Evolutionary conservation across 2,797 vertebrate species (phyloP).

Genomic region (Chrosomus eos): DNA sequence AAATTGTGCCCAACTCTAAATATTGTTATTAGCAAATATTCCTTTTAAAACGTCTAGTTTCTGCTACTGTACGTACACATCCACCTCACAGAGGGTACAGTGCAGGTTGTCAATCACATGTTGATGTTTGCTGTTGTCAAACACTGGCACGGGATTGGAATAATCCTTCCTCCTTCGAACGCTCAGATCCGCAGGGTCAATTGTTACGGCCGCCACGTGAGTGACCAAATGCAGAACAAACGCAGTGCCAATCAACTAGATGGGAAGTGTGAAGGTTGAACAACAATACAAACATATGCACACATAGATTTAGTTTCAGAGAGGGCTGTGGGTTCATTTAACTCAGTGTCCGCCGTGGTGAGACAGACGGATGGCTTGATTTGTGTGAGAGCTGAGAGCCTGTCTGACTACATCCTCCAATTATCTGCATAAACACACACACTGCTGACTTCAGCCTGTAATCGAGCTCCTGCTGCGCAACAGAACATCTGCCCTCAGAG

Average conservation of each 20-base stretch:
- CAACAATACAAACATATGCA: constrained; percentile 34
- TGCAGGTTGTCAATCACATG: constrained; percentile 80
- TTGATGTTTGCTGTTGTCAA: constrained; percentile 73
- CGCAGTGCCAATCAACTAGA: constrained; percentile 66
- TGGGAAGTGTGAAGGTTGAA: constrained; percentile 64
- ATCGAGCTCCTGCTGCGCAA: not conserved
- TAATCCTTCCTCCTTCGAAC: constrained; percentile 75
- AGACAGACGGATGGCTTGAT: not conserved
- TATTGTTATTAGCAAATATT: not conserved
- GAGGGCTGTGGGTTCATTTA: too few relatives aligned
- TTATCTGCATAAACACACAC: constrained; percentile 54
- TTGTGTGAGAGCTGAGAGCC: constrained; percentile 47
- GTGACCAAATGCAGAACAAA: constrained; percentile 73
- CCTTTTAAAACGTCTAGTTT: not conserved
- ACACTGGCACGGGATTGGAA: constrained; percentile 69
- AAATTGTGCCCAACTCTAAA: not conserved
- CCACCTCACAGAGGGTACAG: constrained; percentile 78
- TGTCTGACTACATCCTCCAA: constrained; percentile 52
- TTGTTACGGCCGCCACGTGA: constrained; percentile 71
- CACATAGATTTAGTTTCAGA: not conserved
- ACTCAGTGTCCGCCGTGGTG: not conserved
- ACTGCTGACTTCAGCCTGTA: constrained; percentile 59
- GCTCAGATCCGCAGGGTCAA: constrained; percentile 76
- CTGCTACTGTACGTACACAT: constrained; percentile 71
- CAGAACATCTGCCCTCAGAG: not conserved